Evolutionary conservation across 2,888 invertebrate species (phyloP), one percentile per base, ranked within the genome.

Genomic region (Aphidoletes aphidimyza): DNA sequence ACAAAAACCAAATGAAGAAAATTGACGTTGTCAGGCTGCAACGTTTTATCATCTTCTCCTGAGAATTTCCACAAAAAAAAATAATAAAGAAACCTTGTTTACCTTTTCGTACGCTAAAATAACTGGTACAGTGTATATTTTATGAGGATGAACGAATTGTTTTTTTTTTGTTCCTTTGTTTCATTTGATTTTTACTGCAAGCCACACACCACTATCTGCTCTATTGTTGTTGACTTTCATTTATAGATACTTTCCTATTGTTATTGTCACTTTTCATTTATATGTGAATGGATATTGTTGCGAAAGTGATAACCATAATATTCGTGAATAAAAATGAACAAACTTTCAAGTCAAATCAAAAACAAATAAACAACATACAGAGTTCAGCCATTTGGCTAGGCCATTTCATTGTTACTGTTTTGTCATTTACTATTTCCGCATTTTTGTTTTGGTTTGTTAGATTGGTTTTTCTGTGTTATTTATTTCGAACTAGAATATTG

Each of bases 221-320:
- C 69, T 69, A 30, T 69, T 69, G 69, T 69, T 69, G 69, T 30
- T 14, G 34, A 11, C 30, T 69, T 26, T 69, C 69, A 34, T 69
- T 69, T n/a, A n/a, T n/a, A n/a, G n/a, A n/a, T n/a, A n/a, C n/a
- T n/a, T n/a, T n/a, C n/a, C n/a, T n/a, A n/a, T n/a, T n/a, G n/a
- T n/a, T n/a, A n/a, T n/a, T n/a, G n/a, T n/a, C n/a, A n/a, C n/a
- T n/a, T n/a, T n/a, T n/a, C n/a, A n/a, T n/a, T n/a, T n/a, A n/a
- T n/a, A n/a, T n/a, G n/a, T n/a, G n/a, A n/a, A n/a, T n/a, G n/a
- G n/a, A n/a, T n/a, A n/a, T n/a, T n/a, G n/a, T n/a, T n/a, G n/a
- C n/a, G n/a, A n/a, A n/a, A 5, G 69, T 14, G 22, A 54, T 22
- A 54, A 26, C 17, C 47, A 47, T 47, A 11, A 2, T 19, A 14